Base-by-base conservation (phyloP, 1,140 invertebrate species). In the Ridgeia piscesae region DNA sequence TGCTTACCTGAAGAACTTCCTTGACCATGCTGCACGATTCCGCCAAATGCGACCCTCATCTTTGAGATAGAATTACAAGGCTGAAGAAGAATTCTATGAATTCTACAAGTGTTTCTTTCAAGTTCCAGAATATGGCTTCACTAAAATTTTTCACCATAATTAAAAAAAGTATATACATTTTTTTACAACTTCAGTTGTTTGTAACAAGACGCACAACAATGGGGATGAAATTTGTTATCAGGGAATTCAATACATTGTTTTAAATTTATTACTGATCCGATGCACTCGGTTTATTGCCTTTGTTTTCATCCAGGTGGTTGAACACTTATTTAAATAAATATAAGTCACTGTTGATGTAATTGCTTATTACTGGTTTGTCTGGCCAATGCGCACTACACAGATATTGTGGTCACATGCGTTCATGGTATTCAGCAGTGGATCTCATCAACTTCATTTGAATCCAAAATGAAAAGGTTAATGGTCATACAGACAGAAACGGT, bases 41-140 rank as follows among this genome's bases (percentile, higher is more conserved):
- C 35, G 11, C 91, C 91, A 27, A 91, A 91, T 91, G 91, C 91
- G 48, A 35, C 91, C 0, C 91, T 91, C 14, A 91, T 48, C 31
- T 91, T 91, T 91, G 91, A 91, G 35, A 91, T 91, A 6, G 33
- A 91, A 31, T 11, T 91, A 27, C 35, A 42, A 48, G 34, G 48
- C 48, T 35, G 35, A 91, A 34, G 91, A 33, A 48, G 35, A 91
- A 48, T 9, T 21, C 11, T 77, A 77, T 77, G 58, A 77, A 77
- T 21, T 77, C 58, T 77, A 31, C 58, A 8, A 77, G 58, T 77
- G 58, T 77, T 77, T 77, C 58, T 77, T 77, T 21, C 58, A 0
- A 31, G 2, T 21, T 42, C 42, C 42, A 42, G 42, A 42, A 21
- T 0, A 77, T 77, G 17, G 14, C 58, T 21, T 77, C 58, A 77